Conservation (phyloP, 2,113 vertebrate species). For the Mesoclemmys tuberculata region DNA sequence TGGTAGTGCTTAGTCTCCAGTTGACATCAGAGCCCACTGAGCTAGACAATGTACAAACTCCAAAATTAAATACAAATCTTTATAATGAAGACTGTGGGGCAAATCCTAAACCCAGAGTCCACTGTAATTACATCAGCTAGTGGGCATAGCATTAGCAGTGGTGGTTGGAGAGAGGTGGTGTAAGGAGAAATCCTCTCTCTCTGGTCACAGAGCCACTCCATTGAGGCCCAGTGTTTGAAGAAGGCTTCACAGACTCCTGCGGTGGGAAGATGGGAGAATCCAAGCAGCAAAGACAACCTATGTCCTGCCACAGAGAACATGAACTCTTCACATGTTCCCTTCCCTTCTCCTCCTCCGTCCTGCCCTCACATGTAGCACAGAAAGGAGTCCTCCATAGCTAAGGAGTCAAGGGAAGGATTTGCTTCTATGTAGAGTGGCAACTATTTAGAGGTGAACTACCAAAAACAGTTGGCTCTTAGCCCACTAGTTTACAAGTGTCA, state of each 20-base stretch:
- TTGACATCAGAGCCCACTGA: neutral
- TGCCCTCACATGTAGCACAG: neutral
- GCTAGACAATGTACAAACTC: neutral
- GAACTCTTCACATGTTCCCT: neutral
- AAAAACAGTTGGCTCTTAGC: neutral
- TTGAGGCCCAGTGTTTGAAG: neutral
- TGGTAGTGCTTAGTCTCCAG: neutral
- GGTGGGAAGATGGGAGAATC: neutral
- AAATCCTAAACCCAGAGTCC: neutral
- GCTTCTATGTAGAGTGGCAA: neutral
- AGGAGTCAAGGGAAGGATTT: neutral
- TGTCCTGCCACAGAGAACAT: neutral
- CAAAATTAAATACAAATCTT: neutral
- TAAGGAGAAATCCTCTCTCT: neutral
- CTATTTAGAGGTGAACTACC: neutral
- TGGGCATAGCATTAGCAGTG: neutral
- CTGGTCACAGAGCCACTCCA: neutral
- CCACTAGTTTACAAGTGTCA: neutral
- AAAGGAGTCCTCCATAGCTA: neutral
- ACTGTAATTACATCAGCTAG: neutral
- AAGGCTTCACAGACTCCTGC: neutral
- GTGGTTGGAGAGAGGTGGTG: too few species aligned
- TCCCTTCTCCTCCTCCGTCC: neutral
- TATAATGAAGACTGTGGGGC: neutral
- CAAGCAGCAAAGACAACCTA: neutral